Percentiles rank a stretch among this genome's conserved stretches.
Conservation (phyloP, 2,797 vertebrate genomes). For the Vireo griseus region DNA sequence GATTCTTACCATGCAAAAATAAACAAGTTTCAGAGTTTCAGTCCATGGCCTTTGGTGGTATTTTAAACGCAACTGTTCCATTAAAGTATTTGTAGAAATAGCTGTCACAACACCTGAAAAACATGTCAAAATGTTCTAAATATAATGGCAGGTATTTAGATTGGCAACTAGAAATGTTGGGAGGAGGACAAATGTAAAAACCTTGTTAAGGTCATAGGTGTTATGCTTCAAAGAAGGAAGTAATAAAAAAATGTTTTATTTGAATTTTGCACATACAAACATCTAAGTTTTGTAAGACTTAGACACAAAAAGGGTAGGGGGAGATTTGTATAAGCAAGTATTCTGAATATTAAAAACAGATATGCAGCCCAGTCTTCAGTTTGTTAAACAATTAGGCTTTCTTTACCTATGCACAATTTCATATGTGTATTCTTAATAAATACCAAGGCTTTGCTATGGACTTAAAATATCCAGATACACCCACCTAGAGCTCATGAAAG, state of each 20-base stretch:
- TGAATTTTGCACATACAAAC: neutral
- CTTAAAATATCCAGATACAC: neutral
- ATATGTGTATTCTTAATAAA: neutral
- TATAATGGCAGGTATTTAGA: neutral
- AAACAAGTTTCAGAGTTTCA: slow-evolving; percentile 83
- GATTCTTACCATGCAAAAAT: slow-evolving; percentile 81
- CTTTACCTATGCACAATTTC: neutral
- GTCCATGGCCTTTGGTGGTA: slow-evolving; percentile 81
- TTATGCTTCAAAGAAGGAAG: neutral
- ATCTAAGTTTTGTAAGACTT: neutral
- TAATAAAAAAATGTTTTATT: neutral
- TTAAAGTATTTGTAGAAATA: slow-evolving; percentile 35
- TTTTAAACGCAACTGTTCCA: slow-evolving; percentile 76
- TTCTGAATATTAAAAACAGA: neutral
- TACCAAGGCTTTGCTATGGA: neutral
- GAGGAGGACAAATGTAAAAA: neutral
- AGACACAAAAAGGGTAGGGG: neutral
- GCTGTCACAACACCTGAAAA: slow-evolving; percentile 36
- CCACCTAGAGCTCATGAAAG: neutral
- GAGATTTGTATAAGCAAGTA: neutral
- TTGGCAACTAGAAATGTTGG: neutral
- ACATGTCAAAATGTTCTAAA: neutral
- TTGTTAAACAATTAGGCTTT: neutral
- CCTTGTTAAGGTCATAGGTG: neutral
- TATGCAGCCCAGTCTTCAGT: neutral